Base-by-base conservation (phyloP, 2,888 invertebrate species). In the Patella depressa region DNA sequence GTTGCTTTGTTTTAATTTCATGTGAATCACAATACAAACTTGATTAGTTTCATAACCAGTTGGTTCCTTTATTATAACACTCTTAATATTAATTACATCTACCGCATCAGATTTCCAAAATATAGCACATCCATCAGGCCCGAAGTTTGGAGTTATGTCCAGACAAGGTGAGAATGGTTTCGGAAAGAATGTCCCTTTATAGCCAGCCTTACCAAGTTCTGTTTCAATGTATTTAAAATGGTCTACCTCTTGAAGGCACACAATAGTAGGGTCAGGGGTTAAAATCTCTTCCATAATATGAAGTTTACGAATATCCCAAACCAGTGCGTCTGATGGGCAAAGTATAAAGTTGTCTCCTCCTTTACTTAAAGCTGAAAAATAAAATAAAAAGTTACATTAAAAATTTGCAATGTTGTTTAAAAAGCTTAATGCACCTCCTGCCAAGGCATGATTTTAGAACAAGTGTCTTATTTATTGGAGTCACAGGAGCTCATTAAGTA, bases 161-260 rank as follows among this genome's bases (percentile, higher is more conserved):
- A 95, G 92, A 90, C 95, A 95, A 0, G 95, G 95, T 0, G 95
- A 95, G 86, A 95, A 95, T 0, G 95, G 95, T 91, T 96, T 96
- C 95, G 0, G 95, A 95, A 86, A 94, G 94, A 90, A 95, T 95
- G 83, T 94, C 5, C 95, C 95, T 0, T 92, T 91, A 87, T 95
- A 95, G 34, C 95, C 95, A 89, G 94, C 94, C 0, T 93, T 93
- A 12, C 93, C 93, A 82, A 95, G 90, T 69, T 94, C 92, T 78
- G 93, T 93, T 86, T 94, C 93, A 71, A 96, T 90, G 86, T 94
- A 95, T 82, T 81, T 78, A 79, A 94, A 96, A 89, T 95, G 95
- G 89, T 96, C 96, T 11, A 95, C 95, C 93, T 95, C 95, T 93
- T 95, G 95, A 83, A 95, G 92, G 89, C 95, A 95, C 77, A 95